phyloP scores from a whole-genome alignment of 1,140 invertebrate species.

The Drosophila nikananu region DNA sequence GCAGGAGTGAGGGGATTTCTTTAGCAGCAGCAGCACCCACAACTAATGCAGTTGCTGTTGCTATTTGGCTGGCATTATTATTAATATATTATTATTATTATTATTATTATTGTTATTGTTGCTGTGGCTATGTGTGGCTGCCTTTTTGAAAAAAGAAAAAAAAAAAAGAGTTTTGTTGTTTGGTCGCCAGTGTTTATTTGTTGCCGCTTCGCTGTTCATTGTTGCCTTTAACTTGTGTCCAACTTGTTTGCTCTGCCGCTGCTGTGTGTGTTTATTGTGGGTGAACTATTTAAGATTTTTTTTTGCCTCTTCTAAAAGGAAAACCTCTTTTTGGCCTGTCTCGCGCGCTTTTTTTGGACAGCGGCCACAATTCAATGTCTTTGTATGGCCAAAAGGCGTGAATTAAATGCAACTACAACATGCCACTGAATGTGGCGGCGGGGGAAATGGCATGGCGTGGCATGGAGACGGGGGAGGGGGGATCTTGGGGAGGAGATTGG shows the following conservation, averaged over 20 bases:
- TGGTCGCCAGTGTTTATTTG: slow-evolving; percentile 16
- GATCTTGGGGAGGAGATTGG: slow-evolving; percentile 11
- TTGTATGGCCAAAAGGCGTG: slow-evolving; percentile 71
- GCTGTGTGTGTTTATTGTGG: slow-evolving; percentile 7
- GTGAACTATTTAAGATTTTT: slow-evolving; percentile 35
- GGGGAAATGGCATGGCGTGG: background rate
- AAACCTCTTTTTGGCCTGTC: slow-evolving; percentile 43
- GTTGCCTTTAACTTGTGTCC: slow-evolving; percentile 38
- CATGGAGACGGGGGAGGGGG: background rate
- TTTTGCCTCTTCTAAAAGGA: slow-evolving; percentile 42
- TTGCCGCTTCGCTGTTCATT: slow-evolving; percentile 39
- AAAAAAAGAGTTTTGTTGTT: slow-evolving; percentile 49
- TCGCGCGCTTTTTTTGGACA: slow-evolving; percentile 42
- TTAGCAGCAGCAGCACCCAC: slow-evolving; percentile 24
- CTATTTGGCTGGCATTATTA: slow-evolving; percentile 22
- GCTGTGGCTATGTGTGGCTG: slow-evolving; percentile 48
- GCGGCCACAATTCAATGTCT: slow-evolving; percentile 71
- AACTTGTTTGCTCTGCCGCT: slow-evolving; percentile 28
- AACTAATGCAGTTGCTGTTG: slow-evolving; percentile 40
- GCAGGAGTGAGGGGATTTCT: slow-evolving; percentile 13
- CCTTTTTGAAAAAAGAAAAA: slow-evolving; percentile 40
- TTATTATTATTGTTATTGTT: slow-evolving; percentile 27
- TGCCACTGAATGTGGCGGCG: slow-evolving; percentile 8
- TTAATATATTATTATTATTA: slow-evolving; percentile 33
- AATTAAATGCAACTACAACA: slow-evolving; percentile 62